These are phyloP conservation scores for Helicolenus hilgendorfi DNA, from an alignment of 2,797 vertebrate species.

Conservation along the genomic window DNA sequence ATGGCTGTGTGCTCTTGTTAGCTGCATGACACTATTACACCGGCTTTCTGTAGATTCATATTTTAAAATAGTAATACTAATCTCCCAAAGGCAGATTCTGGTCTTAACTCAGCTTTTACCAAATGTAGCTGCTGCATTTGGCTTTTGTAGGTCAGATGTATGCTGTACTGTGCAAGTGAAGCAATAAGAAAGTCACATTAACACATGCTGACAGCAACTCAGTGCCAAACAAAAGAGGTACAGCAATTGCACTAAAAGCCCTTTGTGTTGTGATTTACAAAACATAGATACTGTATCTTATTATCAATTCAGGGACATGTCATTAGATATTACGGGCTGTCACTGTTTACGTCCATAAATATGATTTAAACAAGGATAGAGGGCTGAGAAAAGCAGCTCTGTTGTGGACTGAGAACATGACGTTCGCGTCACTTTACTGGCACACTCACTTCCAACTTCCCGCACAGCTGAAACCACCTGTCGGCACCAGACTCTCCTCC, in stretches of 20 bases:
- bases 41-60: too few relatives aligned
- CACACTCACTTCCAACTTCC: not conserved
- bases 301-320: not conserved
- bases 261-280: not conserved
- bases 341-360: not conserved
- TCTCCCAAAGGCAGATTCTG: too few relatives aligned
- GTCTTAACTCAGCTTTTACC: too few relatives aligned
- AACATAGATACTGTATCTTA: not conserved
- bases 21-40: too few relatives aligned
- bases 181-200: not conserved
- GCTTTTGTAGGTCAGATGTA: not conserved
- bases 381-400: not conserved
- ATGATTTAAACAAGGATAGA: not conserved
- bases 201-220: not conserved
- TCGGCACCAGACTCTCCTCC: not conserved
- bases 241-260: not conserved
- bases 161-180: not conserved
- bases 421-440: not conserved
- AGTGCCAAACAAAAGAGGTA: not conserved
- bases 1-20: not conserved
- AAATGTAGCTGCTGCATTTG: not conserved
- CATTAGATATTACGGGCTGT: not conserved
- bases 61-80: too few relatives aligned
- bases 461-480: constrained; percentile 4
- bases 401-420: not conserved